Percentiles rank a stretch among this genome's conserved stretches.
Evolutionary conservation across 2,888 invertebrate species (phyloP).

Genomic region (Ochropleura plecta): DNA sequence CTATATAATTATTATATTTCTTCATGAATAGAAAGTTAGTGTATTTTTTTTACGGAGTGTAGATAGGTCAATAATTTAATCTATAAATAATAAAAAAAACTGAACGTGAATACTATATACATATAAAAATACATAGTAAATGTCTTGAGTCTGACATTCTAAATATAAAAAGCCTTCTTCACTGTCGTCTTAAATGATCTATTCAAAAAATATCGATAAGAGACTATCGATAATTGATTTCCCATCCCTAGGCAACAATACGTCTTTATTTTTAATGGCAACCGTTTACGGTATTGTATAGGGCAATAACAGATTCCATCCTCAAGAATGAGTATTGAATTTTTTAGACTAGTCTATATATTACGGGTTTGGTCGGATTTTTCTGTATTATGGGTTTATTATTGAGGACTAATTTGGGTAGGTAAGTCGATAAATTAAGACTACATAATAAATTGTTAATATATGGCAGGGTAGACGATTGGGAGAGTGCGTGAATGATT

Average conservation of each 20-base stretch:
- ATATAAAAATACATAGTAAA: not conserved
- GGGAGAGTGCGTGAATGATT: not conserved
- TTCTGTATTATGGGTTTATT: slow-evolving; percentile 34
- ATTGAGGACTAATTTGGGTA: slow-evolving; percentile 50
- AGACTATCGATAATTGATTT: slow-evolving; percentile 27
- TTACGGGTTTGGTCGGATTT: slow-evolving; percentile 43
- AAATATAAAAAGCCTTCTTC: too few relatives aligned
- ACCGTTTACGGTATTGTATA: slow-evolving; percentile 64
- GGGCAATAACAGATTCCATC: slow-evolving; percentile 65
- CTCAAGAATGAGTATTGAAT: slow-evolving; percentile 52
- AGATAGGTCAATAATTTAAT: not conserved
- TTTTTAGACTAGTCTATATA: slow-evolving; percentile 46
- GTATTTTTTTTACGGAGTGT: not conserved
- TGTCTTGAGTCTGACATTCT: not conserved
- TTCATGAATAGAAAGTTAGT: not conserved
- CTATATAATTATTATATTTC: not conserved
- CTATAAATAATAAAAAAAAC: too few relatives aligned
- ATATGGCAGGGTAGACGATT: not conserved
- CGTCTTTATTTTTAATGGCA: slow-evolving; percentile 71
- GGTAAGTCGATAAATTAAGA: slow-evolving; percentile 45
- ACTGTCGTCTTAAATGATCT: not conserved
- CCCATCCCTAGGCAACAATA: slow-evolving; percentile 69
- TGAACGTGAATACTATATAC: not conserved
- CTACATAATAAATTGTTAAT: slow-evolving; percentile 38
- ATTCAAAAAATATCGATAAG: slow-evolving; percentile 43